These are phyloP conservation scores for Lepidothrix coronata DNA, from an alignment of 2,113 vertebrate species.

Conservation along the genomic window DNA sequence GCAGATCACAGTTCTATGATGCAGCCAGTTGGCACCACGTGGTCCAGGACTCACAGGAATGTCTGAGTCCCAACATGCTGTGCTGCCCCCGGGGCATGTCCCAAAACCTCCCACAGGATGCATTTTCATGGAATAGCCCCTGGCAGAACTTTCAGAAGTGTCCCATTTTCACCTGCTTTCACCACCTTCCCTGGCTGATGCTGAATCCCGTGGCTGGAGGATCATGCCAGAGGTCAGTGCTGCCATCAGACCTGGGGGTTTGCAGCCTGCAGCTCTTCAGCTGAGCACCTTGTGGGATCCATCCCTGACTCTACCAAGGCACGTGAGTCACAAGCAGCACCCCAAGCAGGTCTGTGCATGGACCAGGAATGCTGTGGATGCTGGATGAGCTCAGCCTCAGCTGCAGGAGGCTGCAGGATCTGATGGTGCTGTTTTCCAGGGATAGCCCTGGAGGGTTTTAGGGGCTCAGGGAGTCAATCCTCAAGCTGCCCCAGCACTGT, in stretches of 20 bases:
- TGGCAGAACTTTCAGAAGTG: not conserved
- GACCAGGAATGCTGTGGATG: fast-evolving
- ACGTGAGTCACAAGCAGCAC: fast-evolving
- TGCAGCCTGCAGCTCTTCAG: not conserved
- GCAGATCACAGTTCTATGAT: fast-evolving
- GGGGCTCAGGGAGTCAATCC: not conserved
- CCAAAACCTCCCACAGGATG: not conserved
- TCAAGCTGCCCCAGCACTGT: fast-evolving
- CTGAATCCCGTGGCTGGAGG: fast-evolving
- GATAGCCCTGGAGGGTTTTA: not conserved
- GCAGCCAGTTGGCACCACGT: not conserved
- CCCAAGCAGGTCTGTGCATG: fast-evolving
- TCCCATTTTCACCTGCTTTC: not conserved
- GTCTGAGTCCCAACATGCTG: fast-evolving
- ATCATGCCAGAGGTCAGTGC: not conserved
- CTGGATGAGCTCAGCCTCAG: not conserved
- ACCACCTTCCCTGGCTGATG: fast-evolving
- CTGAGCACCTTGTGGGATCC: not conserved
- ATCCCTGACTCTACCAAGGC: fast-evolving
- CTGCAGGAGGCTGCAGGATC: not conserved
- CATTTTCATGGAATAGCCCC: not conserved
- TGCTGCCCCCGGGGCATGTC: not conserved
- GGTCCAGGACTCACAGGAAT: not conserved
- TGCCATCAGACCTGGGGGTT: not conserved
- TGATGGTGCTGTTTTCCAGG: not conserved